Percentiles rank a stretch among this genome's conserved stretches.
Conservation (phyloP, 2,888 invertebrate genomes). For the Pilophorus perplexus region DNA sequence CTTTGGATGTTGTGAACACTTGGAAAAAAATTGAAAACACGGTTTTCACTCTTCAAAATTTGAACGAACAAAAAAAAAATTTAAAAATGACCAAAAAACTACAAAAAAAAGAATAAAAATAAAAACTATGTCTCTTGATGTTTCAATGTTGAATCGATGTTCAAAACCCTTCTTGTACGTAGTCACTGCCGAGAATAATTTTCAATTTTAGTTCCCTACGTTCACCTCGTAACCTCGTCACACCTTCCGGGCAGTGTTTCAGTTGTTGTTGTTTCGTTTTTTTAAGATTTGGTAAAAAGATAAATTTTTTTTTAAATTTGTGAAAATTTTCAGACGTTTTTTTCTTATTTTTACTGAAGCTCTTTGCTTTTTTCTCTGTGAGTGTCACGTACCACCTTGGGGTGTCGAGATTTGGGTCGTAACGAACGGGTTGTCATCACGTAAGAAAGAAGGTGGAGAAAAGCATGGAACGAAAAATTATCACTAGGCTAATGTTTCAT, state of each 20-base stretch:
- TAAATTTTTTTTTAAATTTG: too few relatives aligned
- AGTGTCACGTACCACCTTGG: too few relatives aligned
- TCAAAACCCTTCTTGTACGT: conserved; percentile 27
- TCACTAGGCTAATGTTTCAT: conserved; percentile 37
- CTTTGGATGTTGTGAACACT: conserved; percentile 44
- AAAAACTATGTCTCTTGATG: conserved; percentile 45
- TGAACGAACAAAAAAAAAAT: conserved; percentile 4
- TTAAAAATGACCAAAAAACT: conserved; percentile 13
- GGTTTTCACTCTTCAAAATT: not conserved
- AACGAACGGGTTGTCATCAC: too few relatives aligned
- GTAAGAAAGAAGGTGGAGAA: too few relatives aligned
- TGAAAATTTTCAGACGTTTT: too few relatives aligned
- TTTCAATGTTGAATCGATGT: conserved; percentile 46
- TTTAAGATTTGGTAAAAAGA: too few relatives aligned
- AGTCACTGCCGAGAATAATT: conserved; percentile 26
- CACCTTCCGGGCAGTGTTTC: conserved; percentile 23
- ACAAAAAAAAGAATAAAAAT: conserved; percentile 15
- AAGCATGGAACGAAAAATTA: conserved; percentile 32
- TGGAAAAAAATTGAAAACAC: conserved; percentile 5
- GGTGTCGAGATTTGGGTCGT: too few relatives aligned
- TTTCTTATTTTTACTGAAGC: too few relatives aligned
- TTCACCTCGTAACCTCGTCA: conserved; percentile 1
- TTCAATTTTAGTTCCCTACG: not conserved
- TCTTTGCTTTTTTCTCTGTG: too few relatives aligned
- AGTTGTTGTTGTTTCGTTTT: not conserved